Evolutionary conservation across 1,140 invertebrate species (phyloP).

Genomic region (Drosophila sp.): DNA sequence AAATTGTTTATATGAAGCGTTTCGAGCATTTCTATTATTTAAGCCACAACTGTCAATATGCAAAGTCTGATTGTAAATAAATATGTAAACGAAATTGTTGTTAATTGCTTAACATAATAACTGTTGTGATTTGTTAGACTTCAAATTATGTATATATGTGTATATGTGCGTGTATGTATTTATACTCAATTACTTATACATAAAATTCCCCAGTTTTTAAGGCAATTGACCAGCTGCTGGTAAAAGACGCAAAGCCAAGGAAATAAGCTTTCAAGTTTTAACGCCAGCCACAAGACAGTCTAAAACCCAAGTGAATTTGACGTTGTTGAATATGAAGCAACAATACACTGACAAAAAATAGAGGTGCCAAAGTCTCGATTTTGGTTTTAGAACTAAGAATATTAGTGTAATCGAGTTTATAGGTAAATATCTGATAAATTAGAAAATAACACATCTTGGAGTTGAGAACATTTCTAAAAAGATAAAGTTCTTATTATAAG

Average conservation of each 20-base stretch:
- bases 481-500: too few relatives aligned
- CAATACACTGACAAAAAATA: too few relatives aligned
- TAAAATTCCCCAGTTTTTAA: constrained; percentile 10
- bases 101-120: background rate
- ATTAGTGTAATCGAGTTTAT: too few relatives aligned
- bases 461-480: too few relatives aligned
- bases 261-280: constrained; percentile 59
- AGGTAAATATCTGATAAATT: too few relatives aligned
- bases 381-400: too few relatives aligned
- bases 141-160: background rate
- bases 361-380: too few relatives aligned
- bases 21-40: too few relatives aligned
- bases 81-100: constrained; percentile 1
- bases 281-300: constrained; percentile 55
- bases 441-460: too few relatives aligned
- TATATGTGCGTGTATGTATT: background rate
- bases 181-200: constrained; percentile 7
- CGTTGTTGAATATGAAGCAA: constrained; percentile 24
- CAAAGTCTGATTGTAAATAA: background rate
- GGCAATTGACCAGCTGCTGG: constrained; percentile 24
- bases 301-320: constrained; percentile 58
- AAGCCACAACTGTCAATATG: too few relatives aligned
- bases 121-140: constrained; percentile 3
- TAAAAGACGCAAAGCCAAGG: constrained; percentile 12
- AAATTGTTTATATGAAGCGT: too few relatives aligned